Conservation (phyloP, 92 coral and sea anemone genomes). For the Phenganax stokvisi region DNA sequence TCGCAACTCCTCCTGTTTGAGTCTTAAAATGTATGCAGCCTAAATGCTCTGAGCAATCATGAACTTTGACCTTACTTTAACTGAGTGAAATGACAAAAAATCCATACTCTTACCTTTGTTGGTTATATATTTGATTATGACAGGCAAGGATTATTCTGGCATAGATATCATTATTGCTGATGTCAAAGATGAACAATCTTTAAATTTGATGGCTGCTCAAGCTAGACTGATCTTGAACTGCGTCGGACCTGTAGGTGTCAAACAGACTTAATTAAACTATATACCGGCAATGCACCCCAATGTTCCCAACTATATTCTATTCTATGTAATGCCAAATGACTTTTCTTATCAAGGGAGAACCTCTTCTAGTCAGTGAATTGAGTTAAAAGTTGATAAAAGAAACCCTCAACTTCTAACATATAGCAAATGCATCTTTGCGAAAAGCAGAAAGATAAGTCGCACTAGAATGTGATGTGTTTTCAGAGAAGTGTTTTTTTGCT, state of each 20-base stretch:
- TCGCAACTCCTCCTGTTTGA: no score
- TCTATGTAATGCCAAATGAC: not conserved
- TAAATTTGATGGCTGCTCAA: constrained; percentile 72
- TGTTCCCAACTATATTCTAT: no score
- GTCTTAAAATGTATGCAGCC: no score
- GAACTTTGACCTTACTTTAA: not conserved
- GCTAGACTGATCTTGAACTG: constrained; percentile 76
- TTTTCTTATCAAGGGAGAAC: not conserved
- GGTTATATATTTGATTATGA: not conserved
- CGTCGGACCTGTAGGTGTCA: constrained; percentile 85
- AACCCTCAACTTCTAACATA: no score
- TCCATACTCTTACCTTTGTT: not conserved
- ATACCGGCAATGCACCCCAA: no score
- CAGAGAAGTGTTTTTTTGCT: constrained; percentile 1
- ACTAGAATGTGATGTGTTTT: no score
- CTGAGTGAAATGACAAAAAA: not conserved
- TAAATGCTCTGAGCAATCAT: not conserved
- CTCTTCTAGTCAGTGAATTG: not conserved
- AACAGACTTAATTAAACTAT: no score
- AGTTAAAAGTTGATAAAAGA: not conserved
- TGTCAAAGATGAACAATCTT: constrained; percentile 69
- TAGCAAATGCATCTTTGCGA: no score
- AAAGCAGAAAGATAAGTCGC: no score
- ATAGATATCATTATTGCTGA: constrained; percentile 71
- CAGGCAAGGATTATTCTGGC: constrained; percentile 68